Conservation (phyloP, 2,888 invertebrate genomes). For the Smittia aterrima region DNA sequence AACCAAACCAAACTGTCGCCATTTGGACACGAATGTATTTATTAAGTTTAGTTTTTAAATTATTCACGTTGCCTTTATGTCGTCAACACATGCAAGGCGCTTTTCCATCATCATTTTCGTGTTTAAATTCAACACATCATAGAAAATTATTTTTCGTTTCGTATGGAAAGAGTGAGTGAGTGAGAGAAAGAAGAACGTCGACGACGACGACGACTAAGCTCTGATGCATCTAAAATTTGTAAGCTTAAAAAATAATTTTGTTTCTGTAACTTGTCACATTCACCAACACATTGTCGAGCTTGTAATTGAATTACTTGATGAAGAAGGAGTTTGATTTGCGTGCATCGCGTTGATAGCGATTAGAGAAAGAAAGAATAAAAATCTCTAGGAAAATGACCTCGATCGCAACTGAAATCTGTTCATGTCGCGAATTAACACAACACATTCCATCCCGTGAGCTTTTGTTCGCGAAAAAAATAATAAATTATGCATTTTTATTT, state of each 20-base stretch:
- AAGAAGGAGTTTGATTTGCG: constrained; percentile 19
- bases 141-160: constrained; percentile 12
- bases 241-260: constrained; percentile 3
- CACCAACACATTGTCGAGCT: constrained; percentile 20
- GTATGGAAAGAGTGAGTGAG: background rate
- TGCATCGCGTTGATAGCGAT: background rate
- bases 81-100: constrained; percentile 36
- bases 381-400: background rate
- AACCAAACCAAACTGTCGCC: constrained; percentile 29
- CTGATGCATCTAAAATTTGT: constrained; percentile 21
- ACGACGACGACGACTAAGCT: background rate
- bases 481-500: constrained; percentile 16
- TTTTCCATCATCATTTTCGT: constrained; percentile 29
- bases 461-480: constrained; percentile 32
- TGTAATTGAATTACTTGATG: constrained; percentile 35
- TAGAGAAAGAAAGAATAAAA: too few relatives aligned
- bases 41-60: constrained; percentile 19
- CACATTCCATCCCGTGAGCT: background rate
- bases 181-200: background rate
- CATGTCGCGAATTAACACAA: background rate
- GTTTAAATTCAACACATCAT: constrained; percentile 22
- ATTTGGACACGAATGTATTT: constrained; percentile 27
- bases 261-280: constrained; percentile 38
- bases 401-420: background rate
- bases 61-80: constrained; percentile 36